A percentile compares a stretch with the other conserved stretches of the same genome.
phyloP scores from a whole-genome alignment of 2,888 invertebrate species.

The Gerris lacustris region DNA sequence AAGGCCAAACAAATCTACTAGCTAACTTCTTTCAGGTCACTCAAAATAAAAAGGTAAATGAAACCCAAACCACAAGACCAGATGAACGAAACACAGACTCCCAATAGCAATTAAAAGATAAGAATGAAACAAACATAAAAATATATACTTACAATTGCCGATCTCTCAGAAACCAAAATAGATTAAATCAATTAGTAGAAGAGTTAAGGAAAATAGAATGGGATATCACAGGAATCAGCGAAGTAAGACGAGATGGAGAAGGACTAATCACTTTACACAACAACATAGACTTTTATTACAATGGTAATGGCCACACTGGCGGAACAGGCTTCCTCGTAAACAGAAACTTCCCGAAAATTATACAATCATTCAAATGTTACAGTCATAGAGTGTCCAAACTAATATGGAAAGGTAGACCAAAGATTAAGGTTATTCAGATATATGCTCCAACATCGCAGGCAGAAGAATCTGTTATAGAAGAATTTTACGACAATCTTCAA shows the following conservation, averaged over 20 bases:
- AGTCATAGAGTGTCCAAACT: constrained; percentile 2
- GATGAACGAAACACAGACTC: background rate
- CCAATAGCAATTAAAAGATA: background rate
- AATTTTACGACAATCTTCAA: constrained; percentile 7
- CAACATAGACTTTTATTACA: constrained; percentile 8
- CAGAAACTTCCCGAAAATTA: background rate
- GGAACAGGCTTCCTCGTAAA: constrained; percentile 11
- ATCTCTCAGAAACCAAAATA: background rate
- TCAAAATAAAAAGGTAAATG: background rate
- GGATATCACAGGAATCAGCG: background rate
- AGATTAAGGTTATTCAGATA: constrained; percentile 6
- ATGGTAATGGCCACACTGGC: constrained; percentile 8
- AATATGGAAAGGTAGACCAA: background rate
- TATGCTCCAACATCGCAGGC: constrained; percentile 8
- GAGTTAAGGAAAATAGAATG: background rate
- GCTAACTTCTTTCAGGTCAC: background rate
- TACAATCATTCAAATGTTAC: constrained; percentile 9
- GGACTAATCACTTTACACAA: constrained; percentile 3
- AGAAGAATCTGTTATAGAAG: background rate
- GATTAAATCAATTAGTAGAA: background rate
- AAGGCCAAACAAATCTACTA: background rate
- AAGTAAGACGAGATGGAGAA: constrained; percentile 12
- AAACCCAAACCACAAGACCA: background rate
- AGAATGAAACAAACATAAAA: background rate
- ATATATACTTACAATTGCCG: background rate